Conservation (phyloP, 2,797 vertebrate species). For the Mormyrops attenuatus region DNA sequence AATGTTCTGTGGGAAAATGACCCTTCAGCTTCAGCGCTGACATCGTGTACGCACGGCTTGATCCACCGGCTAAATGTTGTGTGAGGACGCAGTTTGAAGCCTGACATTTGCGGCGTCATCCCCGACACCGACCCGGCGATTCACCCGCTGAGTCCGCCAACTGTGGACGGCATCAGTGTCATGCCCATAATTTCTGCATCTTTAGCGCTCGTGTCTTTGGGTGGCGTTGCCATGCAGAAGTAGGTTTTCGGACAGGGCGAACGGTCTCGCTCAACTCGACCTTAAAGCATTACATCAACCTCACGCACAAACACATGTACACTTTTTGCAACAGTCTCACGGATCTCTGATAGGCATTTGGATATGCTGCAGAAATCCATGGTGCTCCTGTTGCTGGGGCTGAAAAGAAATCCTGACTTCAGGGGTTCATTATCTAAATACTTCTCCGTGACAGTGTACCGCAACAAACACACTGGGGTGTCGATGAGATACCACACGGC, state of each 20-base stretch:
- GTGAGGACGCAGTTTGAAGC: background rate
- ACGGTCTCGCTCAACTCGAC: background rate
- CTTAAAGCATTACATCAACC: background rate
- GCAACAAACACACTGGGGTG: constrained; percentile 6
- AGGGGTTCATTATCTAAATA: background rate
- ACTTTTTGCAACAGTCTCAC: background rate
- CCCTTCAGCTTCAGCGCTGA: background rate
- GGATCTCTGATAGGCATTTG: background rate
- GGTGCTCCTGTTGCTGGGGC: background rate
- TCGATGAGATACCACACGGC: background rate
- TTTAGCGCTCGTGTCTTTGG: background rate
- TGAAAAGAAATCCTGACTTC: constrained; percentile 17
- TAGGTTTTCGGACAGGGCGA: background rate
- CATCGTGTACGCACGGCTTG: background rate
- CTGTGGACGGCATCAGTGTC: background rate
- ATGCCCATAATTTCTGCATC: background rate
- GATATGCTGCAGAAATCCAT: background rate
- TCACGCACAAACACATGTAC: background rate
- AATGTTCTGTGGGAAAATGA: background rate
- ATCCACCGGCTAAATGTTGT: background rate
- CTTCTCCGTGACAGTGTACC: background rate
- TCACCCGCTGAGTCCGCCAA: background rate
- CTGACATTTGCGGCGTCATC: background rate
- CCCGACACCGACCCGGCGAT: background rate
- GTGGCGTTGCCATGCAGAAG: background rate